Evolutionary conservation across 2,113 vertebrate genomes (phyloP).

Genomic region (Amazona guildingii): DNA sequence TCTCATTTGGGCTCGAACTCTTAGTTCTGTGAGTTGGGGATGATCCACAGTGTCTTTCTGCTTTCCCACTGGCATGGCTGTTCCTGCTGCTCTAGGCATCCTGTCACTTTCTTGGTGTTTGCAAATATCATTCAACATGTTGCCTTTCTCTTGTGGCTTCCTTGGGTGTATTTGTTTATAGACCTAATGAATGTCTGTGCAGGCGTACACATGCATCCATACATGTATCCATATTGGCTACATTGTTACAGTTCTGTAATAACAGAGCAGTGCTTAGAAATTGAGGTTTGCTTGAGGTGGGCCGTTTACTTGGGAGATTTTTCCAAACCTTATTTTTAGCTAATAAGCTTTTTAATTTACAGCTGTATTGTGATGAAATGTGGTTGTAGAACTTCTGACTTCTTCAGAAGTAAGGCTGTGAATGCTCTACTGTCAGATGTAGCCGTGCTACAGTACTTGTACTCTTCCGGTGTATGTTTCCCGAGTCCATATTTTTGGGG

Average conservation of each 20-base stretch:
- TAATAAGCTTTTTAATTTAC: not conserved
- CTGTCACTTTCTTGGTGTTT: not conserved
- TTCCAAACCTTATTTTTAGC: not conserved
- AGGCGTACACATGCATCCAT: not conserved
- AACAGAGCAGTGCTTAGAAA: not conserved
- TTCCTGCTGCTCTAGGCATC: not conserved
- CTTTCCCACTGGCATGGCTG: not conserved
- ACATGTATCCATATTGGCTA: not conserved
- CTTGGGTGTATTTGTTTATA: not conserved
- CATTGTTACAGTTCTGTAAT: not conserved
- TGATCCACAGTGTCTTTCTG: not conserved
- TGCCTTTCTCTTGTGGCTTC: not conserved
- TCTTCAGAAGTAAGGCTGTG: not conserved
- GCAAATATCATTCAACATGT: not conserved
- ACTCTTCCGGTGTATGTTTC: not conserved
- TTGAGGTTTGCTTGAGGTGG: not conserved
- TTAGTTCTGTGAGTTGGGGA: accelerated
- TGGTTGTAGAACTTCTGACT: not conserved
- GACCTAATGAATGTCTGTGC: accelerated
- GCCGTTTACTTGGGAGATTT: not conserved
- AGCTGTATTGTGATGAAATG: not conserved
- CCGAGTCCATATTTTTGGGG: not conserved
- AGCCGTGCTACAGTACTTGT: not conserved
- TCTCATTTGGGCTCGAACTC: not conserved
- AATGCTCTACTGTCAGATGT: not conserved